Evolutionary conservation across 2,797 vertebrate genomes (phyloP).

Genomic region (Hypotaenidia okinawae): DNA sequence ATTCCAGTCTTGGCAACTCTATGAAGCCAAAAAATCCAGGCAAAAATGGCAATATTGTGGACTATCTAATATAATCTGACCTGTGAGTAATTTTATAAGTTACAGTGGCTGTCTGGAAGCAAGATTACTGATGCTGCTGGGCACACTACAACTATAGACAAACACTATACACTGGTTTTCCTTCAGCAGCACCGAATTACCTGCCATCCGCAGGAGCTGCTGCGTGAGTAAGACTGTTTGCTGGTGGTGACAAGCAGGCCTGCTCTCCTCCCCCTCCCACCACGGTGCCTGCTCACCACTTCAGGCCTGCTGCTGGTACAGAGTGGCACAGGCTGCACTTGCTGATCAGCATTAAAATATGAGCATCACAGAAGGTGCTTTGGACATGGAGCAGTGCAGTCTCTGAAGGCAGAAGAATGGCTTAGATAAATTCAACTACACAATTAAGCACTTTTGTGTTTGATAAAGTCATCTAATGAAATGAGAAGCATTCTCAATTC

Average conservation of each 20-base stretch:
- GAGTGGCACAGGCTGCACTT: not conserved
- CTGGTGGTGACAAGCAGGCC: not conserved
- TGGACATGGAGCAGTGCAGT: not conserved
- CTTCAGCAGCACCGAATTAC: not conserved
- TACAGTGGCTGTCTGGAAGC: not conserved
- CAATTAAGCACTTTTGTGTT: not conserved
- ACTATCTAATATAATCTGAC: not conserved
- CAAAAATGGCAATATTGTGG: not conserved
- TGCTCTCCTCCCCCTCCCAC: not conserved
- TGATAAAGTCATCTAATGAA: slow-evolving; percentile 19
- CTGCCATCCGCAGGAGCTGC: not conserved
- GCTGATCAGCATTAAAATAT: not conserved
- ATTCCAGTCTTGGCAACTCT: not conserved
- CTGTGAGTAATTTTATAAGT: not conserved
- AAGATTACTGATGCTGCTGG: not conserved
- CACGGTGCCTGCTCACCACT: accelerated
- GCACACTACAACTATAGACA: not conserved
- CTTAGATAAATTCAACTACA: not conserved
- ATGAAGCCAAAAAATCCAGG: not conserved
- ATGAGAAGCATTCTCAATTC: not conserved
- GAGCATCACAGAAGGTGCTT: not conserved
- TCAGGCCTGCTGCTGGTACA: not conserved
- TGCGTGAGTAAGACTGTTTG: not conserved
- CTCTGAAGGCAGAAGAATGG: not conserved
- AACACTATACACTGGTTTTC: not conserved